Conservation (phyloP, 2,888 invertebrate species). For the Sesia apiformis region DNA sequence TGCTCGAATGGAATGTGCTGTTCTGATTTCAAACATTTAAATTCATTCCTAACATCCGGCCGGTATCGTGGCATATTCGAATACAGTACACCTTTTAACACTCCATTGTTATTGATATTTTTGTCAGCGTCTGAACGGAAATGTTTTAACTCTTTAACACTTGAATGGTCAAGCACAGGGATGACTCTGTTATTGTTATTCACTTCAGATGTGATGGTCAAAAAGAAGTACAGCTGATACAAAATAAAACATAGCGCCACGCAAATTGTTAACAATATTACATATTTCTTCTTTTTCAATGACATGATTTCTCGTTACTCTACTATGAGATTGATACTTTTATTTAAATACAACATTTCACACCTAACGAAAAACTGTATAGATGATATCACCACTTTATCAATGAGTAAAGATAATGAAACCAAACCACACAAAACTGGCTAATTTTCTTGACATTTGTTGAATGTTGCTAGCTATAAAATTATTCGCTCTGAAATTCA, state of each 20-base stretch:
- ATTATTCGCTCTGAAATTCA: no score
- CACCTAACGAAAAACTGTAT: no score
- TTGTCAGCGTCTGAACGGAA: conserved; percentile 48
- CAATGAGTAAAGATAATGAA: no score
- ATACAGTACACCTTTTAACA: conserved; percentile 52
- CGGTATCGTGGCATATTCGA: conserved; percentile 47
- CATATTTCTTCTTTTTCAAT: conserved; percentile 57
- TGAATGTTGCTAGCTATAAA: no score
- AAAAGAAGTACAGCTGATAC: conserved; percentile 61
- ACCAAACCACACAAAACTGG: no score
- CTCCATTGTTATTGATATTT: conserved; percentile 51
- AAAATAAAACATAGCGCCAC: conserved; percentile 48
- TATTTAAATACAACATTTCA: no score
- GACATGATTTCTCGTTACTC: conserved; percentile 12
- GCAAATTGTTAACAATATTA: conserved; percentile 43
- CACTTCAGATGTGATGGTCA: conserved; percentile 43
- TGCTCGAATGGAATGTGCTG: conserved; percentile 45
- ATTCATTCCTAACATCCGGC: conserved; percentile 45
- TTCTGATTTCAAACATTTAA: conserved; percentile 53
- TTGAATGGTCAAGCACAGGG: conserved; percentile 32
- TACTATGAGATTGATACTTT: no score
- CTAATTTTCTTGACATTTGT: no score
- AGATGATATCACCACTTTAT: no score
- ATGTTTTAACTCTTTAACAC: conserved; percentile 29
- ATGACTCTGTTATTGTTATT: conserved; percentile 28